A percentile compares a stretch with the other conserved stretches of the same genome.
phyloP scores from a whole-genome alignment of 2,113 vertebrate species.

The Rhadina sibilatrix region DNA sequence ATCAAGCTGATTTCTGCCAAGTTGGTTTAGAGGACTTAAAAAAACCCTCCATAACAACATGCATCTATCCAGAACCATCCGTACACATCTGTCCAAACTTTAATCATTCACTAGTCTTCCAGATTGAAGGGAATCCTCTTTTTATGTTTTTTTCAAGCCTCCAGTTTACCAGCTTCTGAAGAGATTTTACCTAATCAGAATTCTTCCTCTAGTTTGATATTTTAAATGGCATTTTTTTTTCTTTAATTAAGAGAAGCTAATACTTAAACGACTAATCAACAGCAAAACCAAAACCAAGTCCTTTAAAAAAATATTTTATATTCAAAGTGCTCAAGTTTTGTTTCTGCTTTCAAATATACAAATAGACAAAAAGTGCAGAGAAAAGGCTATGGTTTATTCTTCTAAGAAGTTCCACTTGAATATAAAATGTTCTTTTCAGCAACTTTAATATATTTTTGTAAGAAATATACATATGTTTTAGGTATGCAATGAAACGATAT shows the following conservation, averaged over 20 bases:
- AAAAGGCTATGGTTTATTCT: neutral
- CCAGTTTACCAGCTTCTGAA: neutral
- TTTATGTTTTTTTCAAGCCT: fast-evolving
- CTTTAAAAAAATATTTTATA: neutral
- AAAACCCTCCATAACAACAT: neutral
- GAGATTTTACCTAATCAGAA: neutral
- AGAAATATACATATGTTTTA: neutral
- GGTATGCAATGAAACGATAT: neutral
- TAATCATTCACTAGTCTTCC: neutral
- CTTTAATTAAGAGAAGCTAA: neutral
- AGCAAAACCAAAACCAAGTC: neutral
- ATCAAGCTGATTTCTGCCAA: neutral
- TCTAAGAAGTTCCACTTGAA: neutral
- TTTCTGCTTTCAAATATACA: neutral
- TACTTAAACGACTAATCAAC: neutral
- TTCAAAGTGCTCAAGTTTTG: neutral
- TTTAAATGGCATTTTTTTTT: fast-evolving
- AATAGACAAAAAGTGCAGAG: neutral
- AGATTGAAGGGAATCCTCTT: neutral
- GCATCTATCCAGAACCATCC: neutral
- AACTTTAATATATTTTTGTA: neutral
- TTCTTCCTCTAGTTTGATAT: neutral
- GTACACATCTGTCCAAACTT: neutral
- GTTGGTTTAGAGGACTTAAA: neutral
- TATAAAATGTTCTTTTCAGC: neutral